Conservation (phyloP, 2,888 invertebrate species). For the Stenodema calcarata region DNA sequence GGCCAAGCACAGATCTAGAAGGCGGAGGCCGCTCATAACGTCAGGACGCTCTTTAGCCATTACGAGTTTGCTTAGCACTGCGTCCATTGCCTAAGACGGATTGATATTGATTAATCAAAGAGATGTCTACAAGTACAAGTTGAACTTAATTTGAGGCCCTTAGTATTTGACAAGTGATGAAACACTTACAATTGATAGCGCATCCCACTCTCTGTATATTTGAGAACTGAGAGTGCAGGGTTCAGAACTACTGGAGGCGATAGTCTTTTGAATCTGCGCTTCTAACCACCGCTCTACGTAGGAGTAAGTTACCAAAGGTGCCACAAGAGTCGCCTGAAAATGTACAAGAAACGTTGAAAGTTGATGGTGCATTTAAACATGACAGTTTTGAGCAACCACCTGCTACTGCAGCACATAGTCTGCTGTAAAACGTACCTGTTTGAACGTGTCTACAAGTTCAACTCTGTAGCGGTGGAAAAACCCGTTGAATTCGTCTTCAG, state of each 20-base stretch:
- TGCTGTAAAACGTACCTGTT: slow-evolving; percentile 58
- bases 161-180: not conserved
- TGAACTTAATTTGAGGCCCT: not conserved
- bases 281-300: slow-evolving; percentile 85
- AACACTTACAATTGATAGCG: slow-evolving; percentile 65
- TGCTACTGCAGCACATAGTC: no score
- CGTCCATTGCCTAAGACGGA: slow-evolving; percentile 75
- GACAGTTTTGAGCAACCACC: no score
- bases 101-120: no score
- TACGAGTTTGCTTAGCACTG: slow-evolving; percentile 80
- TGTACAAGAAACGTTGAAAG: not conserved
- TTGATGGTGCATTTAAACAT: not conserved
- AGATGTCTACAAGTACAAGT: no score
- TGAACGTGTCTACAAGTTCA: slow-evolving; percentile 77
- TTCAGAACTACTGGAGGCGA: slow-evolving; percentile 61
- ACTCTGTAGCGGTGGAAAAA: slow-evolving; percentile 83
- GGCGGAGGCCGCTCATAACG: slow-evolving; percentile 75
- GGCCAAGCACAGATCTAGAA: slow-evolving; percentile 79
- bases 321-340: slow-evolving; percentile 75
- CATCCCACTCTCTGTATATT: slow-evolving; percentile 85
- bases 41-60: slow-evolving; percentile 76
- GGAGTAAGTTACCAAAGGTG: slow-evolving; percentile 81
- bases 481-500: slow-evolving; percentile 87
- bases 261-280: slow-evolving; percentile 73
- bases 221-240: slow-evolving; percentile 67